Conservation (phyloP, 2,888 invertebrate species). For the Diloba caeruleocephala region DNA sequence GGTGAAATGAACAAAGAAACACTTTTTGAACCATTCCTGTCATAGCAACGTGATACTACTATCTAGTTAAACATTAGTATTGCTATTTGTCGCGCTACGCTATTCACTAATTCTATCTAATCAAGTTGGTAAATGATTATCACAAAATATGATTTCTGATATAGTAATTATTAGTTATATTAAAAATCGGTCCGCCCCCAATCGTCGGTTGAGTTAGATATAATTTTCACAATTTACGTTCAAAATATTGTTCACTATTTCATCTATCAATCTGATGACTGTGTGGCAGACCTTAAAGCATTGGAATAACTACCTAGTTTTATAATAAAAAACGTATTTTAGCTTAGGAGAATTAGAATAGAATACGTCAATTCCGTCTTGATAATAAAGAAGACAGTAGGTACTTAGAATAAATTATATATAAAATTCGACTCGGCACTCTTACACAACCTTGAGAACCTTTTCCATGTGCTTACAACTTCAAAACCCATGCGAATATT, state of each 20-base stretch:
- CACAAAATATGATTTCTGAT: constrained; percentile 75
- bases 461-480: constrained; percentile 25
- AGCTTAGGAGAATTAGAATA: constrained; percentile 51
- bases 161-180: constrained; percentile 54
- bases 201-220: constrained; percentile 36
- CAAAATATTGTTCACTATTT: too few relatives aligned
- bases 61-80: constrained; percentile 63
- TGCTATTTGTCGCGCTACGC: constrained; percentile 63
- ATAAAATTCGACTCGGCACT: constrained; percentile 39
- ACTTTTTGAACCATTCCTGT: not conserved
- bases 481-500: too few relatives aligned
- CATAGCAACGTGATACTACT: constrained; percentile 31
- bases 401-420: constrained; percentile 40
- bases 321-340: constrained; percentile 44
- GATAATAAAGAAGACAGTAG: constrained; percentile 32
- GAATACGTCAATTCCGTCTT: constrained; percentile 40
- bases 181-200: constrained; percentile 48
- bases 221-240: too few relatives aligned
- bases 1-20: too few relatives aligned
- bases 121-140: constrained; percentile 69
- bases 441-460: constrained; percentile 53
- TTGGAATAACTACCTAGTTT: constrained; percentile 38
- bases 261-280: too few relatives aligned
- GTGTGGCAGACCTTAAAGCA: constrained; percentile 15
- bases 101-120: constrained; percentile 53